Percentiles rank a stretch among this genome's conserved stretches.
phyloP scores from a whole-genome alignment of 2,797 vertebrate genomes.

The Gambelia wislizenii region DNA sequence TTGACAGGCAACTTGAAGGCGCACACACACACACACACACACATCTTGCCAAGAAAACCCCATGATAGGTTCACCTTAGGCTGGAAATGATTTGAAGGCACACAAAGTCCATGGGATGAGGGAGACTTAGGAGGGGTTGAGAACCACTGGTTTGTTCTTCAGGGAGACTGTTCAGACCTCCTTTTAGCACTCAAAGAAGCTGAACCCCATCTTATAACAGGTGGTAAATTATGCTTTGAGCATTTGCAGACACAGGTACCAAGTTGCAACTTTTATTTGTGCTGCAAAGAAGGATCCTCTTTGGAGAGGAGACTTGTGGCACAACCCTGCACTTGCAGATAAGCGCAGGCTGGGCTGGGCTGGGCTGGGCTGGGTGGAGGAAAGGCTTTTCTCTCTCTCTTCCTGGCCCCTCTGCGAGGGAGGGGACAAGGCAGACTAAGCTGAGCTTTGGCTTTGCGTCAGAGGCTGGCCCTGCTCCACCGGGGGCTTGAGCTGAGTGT shows the following conservation, averaged over 20 bases:
- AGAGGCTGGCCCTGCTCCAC: background rate
- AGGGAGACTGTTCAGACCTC: background rate
- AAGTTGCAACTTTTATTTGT: background rate
- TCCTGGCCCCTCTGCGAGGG: background rate
- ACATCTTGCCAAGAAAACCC: too few species aligned
- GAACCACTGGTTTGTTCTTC: background rate
- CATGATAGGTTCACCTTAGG: too few species aligned
- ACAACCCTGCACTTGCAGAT: background rate
- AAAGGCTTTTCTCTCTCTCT: background rate
- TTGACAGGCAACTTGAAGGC: too few species aligned
- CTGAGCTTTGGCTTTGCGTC: conserved; percentile 17
- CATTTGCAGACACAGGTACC: background rate
- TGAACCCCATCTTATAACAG: background rate
- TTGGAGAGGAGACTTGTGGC: background rate
- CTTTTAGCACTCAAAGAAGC: background rate
- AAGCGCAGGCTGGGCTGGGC: background rate
- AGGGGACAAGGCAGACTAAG: background rate
- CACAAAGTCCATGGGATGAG: too few species aligned
- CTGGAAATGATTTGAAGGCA: too few species aligned
- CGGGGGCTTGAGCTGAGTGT: background rate
- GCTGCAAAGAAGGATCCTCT: background rate
- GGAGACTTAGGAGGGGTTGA: too few species aligned
- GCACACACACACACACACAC: too few species aligned
- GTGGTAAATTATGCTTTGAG: too few species aligned
- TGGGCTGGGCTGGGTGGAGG: background rate